Evolutionary conservation across 2,797 vertebrate species (phyloP).

Genomic region (Octomys mimax): DNA sequence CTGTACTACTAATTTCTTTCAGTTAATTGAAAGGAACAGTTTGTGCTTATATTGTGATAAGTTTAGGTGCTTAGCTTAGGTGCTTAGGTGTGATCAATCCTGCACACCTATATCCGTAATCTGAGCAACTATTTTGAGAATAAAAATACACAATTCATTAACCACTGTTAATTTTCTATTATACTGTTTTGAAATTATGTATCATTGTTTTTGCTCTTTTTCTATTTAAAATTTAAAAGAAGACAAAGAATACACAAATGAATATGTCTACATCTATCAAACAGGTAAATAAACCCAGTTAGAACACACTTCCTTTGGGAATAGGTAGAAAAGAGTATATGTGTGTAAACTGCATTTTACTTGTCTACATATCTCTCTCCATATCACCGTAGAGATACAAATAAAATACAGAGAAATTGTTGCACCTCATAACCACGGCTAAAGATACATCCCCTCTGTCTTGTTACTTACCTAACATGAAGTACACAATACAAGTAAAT

Average conservation of each 20-base stretch:
- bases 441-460: background rate
- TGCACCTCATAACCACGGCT: background rate
- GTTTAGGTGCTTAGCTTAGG: too few species aligned
- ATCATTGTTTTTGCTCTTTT: too few species aligned
- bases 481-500: constrained; percentile 94
- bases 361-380: background rate
- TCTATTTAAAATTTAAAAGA: too few species aligned
- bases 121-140: too few species aligned
- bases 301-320: background rate
- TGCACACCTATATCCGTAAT: too few species aligned
- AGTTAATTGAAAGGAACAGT: too few species aligned
- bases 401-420: background rate
- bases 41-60: too few species aligned
- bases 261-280: background rate
- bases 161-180: too few species aligned
- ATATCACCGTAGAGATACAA: background rate
- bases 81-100: too few species aligned
- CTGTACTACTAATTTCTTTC: too few species aligned
- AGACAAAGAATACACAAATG: background rate
- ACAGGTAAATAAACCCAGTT: background rate
- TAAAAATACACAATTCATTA: too few species aligned
- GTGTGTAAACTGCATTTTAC: background rate
- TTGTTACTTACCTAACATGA: constrained; percentile 90
- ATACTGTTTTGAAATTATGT: too few species aligned
- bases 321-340: background rate